Evolutionary conservation across 2,797 vertebrate genomes (phyloP).

Genomic region (Sparus aurata): DNA sequence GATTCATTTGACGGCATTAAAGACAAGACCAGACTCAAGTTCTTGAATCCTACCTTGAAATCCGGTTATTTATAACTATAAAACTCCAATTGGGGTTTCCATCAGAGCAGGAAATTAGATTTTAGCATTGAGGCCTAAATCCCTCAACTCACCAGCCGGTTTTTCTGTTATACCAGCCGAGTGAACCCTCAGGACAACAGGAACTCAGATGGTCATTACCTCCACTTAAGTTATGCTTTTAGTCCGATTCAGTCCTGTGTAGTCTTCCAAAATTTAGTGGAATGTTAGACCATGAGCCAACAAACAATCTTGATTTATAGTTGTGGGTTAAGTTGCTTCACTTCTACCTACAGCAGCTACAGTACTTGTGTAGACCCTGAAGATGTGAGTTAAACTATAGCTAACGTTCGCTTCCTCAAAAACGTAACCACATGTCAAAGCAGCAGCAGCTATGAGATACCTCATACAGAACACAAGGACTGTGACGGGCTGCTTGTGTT

Average conservation of each 20-base stretch:
- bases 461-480: background rate
- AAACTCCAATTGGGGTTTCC: constrained; percentile 36
- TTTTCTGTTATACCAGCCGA: constrained; percentile 13
- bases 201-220: constrained; percentile 16
- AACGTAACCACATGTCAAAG: background rate
- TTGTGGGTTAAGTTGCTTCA: background rate
- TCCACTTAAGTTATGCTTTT: constrained; percentile 9
- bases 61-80: constrained; percentile 42
- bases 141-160: constrained; percentile 8
- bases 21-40: constrained; percentile 31
- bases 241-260: background rate
- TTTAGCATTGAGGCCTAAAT: constrained; percentile 10
- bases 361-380: background rate
- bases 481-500: background rate
- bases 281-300: background rate
- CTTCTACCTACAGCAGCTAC: background rate
- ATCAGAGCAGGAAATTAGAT: constrained; percentile 33
- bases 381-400: background rate
- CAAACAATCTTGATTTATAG: constrained; percentile 8
- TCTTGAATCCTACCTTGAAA: constrained; percentile 30
- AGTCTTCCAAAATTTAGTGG: background rate
- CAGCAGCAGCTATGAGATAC: background rate
- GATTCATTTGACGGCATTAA: constrained; percentile 41
- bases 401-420: background rate
- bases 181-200: background rate